Conservation (phyloP, 2,113 vertebrate species). For the Cyrtonyx montezumae region DNA sequence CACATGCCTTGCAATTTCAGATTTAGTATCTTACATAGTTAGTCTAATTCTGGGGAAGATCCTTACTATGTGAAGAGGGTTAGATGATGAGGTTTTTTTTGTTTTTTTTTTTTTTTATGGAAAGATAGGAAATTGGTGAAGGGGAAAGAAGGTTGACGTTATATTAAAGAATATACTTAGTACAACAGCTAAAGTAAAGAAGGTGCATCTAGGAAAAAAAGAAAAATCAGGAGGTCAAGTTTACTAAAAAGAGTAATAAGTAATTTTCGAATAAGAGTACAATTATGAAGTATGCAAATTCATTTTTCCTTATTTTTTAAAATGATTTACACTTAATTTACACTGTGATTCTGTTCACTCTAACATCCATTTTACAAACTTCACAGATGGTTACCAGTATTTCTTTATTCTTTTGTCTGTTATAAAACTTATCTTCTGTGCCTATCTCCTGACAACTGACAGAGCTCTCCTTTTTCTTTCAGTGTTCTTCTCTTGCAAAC, state of each 20-base stretch:
- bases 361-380: neutral
- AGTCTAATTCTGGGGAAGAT: neutral
- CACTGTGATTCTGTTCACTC: neutral
- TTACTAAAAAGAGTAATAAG: neutral
- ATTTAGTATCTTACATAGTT: neutral
- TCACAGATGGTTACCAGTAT: neutral
- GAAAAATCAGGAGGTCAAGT: neutral
- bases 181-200: neutral
- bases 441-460: accelerated
- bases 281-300: neutral
- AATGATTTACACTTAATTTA: neutral
- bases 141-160: neutral
- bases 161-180: neutral
- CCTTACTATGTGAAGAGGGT: neutral
- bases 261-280: neutral
- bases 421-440: neutral
- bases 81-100: neutral
- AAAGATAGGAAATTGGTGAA: neutral
- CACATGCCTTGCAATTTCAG: neutral
- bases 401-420: neutral
- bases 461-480: neutral
- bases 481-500: neutral
- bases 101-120: neutral
- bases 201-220: neutral
- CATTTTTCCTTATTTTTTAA: neutral